Evolutionary conservation across 1,140 invertebrate species (phyloP), one percentile per base, ranked within the genome.

Genomic region (Andrena cerasifolii): DNA sequence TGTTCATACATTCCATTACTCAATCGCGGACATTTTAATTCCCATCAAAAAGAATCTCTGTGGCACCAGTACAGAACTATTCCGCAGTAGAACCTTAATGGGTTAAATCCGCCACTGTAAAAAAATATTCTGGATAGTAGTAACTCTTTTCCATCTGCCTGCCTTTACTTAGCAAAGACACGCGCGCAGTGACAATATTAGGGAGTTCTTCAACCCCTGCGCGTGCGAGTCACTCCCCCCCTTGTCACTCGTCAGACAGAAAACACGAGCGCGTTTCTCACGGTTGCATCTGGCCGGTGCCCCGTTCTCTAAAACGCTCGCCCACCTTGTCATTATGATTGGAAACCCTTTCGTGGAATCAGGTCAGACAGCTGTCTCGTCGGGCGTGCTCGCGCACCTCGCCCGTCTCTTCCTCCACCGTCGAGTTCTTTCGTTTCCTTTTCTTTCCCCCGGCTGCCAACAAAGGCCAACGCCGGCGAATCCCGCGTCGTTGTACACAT

Each of bases 341-440:
- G 76, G 75, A 74, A 82, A 66, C 70, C 82, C 70, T 74, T 83
- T 79, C 68, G 63, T 45, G 49, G 80, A 83, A 83, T 83, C 80
- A 59, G 82, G 80, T 83, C 82, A 83, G 75, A 74, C 80, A 83
- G 82, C 80, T 83, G 80, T 82, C 82, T 63, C 73, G 49, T 71
- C 53, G 47, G 26, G 49, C 33, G 45, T 61, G 40, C 28, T 1
- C 21, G 26, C 28, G 24, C 59, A 61, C 47, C 45, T 54, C 36
- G 36, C 10, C 72, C 54, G 26, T 56, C 62, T 54, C 51, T 58
- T 74, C 82, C 16, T 78, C 49, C 36, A 40, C 65, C 51, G 24
- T 67, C 43, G 40, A 28, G 14, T 18, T 43, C 8, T 21, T 28
- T 53, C 49, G n/a, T 65, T 16, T 47, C 28, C 49, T 62, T 68